These are phyloP conservation scores for Hypothenemus hampei DNA, from an alignment of 1,140 invertebrate genomes.

Conservation along the genomic window DNA sequence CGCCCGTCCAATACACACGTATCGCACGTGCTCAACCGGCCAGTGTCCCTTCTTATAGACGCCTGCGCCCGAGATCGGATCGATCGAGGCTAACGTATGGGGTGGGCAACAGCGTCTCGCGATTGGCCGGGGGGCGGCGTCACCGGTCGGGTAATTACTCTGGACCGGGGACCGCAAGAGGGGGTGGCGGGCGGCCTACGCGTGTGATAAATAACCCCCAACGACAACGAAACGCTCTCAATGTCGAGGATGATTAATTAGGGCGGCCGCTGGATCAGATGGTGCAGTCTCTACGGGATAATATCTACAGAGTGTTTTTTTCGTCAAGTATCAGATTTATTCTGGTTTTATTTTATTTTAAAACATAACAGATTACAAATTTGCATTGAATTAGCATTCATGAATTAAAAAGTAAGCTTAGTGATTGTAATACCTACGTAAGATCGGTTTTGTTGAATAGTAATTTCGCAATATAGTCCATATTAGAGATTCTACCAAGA, in stretches of 20 bases:
- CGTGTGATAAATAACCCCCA: constrained; percentile 33
- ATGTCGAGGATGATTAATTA: constrained; percentile 45
- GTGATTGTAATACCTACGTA: too few species aligned
- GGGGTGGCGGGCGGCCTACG: constrained; percentile 13
- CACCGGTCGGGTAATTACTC: constrained; percentile 43
- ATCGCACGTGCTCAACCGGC: constrained; percentile 22
- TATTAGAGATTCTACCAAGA: too few species aligned
- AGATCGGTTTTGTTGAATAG: too few species aligned
- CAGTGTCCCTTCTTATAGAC: constrained; percentile 19
- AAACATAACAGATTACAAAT: neutral
- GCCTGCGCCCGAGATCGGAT: constrained; percentile 6
- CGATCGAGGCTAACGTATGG: constrained; percentile 14
- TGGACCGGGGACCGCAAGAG: constrained; percentile 35
- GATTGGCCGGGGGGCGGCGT: constrained; percentile 41
- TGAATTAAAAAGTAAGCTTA: neutral
- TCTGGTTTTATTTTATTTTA: neutral
- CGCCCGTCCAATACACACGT: constrained; percentile 21
- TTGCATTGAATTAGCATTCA: neutral
- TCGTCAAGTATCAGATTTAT: neutral
- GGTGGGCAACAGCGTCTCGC: constrained; percentile 13
- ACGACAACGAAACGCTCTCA: constrained; percentile 43
- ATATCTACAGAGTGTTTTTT: constrained; percentile 11
- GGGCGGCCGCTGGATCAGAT: constrained; percentile 28
- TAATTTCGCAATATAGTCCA: too few species aligned
- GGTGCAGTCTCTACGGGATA: constrained; percentile 18